These are phyloP conservation scores for Panagrolaimus sp. DNA, from an alignment of 1,140 invertebrate genomes.

Conservation along the genomic window DNA sequence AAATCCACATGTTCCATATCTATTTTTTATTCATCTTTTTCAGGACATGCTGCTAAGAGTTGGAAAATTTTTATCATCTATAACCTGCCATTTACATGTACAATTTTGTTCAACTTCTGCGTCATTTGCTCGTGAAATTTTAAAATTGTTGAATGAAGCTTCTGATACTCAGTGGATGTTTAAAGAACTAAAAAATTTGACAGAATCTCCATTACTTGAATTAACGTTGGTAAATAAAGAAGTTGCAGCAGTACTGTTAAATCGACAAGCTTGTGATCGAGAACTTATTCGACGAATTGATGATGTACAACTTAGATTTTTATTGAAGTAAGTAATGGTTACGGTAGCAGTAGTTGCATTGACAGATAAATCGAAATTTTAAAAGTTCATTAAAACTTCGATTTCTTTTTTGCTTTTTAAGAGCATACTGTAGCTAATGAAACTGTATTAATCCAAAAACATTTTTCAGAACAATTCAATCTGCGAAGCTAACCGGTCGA, in stretches of 20 bases:
- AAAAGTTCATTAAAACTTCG: no score
- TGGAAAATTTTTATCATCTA: not conserved
- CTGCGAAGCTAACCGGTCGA: slow-evolving; percentile 10
- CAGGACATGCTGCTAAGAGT: not conserved
- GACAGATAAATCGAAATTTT: no score
- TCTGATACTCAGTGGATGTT: not conserved
- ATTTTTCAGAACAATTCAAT: slow-evolving; percentile 12
- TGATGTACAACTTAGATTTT: not conserved
- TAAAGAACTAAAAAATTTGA: not conserved
- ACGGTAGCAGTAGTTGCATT: not conserved
- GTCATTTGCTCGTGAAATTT: not conserved
- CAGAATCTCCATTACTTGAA: not conserved
- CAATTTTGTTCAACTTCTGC: not conserved
- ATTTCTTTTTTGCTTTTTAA: no score
- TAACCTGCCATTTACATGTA: not conserved
- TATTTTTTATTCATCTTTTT: no score
- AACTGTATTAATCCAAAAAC: no score
- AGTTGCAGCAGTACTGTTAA: not conserved
- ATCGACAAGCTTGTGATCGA: not conserved
- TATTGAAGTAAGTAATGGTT: not conserved
- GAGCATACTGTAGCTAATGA: no score
- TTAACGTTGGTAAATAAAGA: not conserved
- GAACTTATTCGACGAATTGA: not conserved
- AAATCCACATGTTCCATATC: no score
- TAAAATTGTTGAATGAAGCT: not conserved